Evolutionary conservation across 2,797 vertebrate genomes (phyloP).

Genomic region (Hydrophis major): DNA sequence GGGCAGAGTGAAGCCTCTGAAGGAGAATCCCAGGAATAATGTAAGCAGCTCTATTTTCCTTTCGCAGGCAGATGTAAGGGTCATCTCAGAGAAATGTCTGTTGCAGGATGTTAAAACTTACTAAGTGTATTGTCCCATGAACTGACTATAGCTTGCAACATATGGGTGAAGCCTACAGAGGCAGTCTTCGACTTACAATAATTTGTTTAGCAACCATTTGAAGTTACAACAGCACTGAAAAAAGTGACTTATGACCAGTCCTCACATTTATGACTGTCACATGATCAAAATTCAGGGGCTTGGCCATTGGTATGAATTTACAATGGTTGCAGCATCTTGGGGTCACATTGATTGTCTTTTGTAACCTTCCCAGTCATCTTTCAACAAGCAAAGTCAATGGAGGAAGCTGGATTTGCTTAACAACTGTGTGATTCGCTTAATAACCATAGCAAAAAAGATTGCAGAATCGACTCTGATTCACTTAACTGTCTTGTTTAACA

Average conservation of each 20-base stretch:
- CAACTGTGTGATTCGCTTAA: neutral
- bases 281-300: too few relatives aligned
- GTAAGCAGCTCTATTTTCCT: neutral
- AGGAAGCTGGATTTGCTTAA: neutral
- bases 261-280: too few relatives aligned
- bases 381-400: neutral
- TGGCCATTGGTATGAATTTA: too few relatives aligned
- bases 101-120: neutral
- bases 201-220: too few relatives aligned
- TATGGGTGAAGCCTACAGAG: neutral
- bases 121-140: neutral
- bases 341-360: neutral
- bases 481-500: neutral
- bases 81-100: neutral
- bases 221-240: too few relatives aligned
- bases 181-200: too few relatives aligned
- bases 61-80: neutral
- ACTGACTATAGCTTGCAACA: neutral
- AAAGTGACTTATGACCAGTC: too few relatives aligned
- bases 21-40: neutral
- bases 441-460: neutral
- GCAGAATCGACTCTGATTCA: neutral
- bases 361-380: neutral
- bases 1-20: neutral
- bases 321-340: neutral